These are phyloP conservation scores for Girardia tigrina DNA, from an alignment of 2,888 invertebrate species.

Conservation along the genomic window DNA sequence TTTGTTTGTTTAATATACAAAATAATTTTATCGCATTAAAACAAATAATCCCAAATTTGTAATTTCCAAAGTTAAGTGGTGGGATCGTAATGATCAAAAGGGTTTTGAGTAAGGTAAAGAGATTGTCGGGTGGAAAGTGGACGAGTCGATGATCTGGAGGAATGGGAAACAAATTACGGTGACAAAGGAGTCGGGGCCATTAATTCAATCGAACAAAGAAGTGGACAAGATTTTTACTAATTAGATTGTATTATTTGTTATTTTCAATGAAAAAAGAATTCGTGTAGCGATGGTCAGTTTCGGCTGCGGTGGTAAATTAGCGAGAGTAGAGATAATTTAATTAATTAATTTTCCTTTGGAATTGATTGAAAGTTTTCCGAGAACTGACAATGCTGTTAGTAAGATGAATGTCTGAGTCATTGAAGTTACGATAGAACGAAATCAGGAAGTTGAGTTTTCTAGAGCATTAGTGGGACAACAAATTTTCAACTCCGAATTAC, in stretches of 20 bases:
- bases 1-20: too few relatives aligned
- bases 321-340: constrained; percentile 20
- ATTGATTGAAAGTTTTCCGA: constrained; percentile 23
- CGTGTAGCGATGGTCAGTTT: constrained; percentile 11
- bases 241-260: constrained; percentile 13
- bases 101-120: too few relatives aligned
- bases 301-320: constrained; percentile 11
- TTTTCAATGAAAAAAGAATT: not conserved
- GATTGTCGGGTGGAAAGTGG: too few relatives aligned
- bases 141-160: too few relatives aligned
- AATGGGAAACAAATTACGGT: not conserved
- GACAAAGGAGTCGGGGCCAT: constrained; percentile 16
- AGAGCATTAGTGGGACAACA: not conserved
- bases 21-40: too few relatives aligned
- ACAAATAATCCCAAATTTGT: too few relatives aligned
- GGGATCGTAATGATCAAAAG: too few relatives aligned
- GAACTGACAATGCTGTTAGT: constrained; percentile 23
- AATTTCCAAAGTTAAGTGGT: too few relatives aligned
- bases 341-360: constrained; percentile 23
- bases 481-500: not conserved
- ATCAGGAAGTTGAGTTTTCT: not conserved
- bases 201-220: constrained; percentile 23
- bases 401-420: constrained; percentile 20
- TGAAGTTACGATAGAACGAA: constrained; percentile 10
- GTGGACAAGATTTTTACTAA: constrained; percentile 23